These are phyloP conservation scores for Cottus gobio DNA, from an alignment of 2,113 vertebrate genomes.

Conservation along the genomic window DNA sequence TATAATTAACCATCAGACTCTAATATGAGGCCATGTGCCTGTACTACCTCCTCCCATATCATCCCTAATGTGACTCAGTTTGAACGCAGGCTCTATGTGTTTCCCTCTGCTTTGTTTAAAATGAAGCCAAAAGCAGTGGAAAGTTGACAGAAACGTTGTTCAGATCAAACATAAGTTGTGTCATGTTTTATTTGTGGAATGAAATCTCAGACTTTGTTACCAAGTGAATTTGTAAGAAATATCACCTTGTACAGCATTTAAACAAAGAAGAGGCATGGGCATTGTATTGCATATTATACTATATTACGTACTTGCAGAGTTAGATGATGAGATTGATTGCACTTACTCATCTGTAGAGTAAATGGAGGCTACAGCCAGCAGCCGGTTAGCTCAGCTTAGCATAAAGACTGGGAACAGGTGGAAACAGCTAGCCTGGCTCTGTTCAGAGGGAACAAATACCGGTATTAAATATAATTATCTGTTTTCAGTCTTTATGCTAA, in stretches of 20 bases:
- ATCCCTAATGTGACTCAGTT: constrained; percentile 62
- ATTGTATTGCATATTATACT: constrained; percentile 20
- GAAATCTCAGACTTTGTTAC: constrained; percentile 45
- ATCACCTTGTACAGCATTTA: constrained; percentile 14
- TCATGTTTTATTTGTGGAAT: constrained; percentile 7
- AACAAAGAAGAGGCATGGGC: constrained; percentile 6
- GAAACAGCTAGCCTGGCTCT: neutral
- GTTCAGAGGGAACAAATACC: neutral
- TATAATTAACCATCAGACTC: constrained; percentile 56
- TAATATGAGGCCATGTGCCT: constrained; percentile 62
- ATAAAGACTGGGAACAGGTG: neutral
- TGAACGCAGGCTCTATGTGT: constrained; percentile 53
- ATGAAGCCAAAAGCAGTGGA: constrained; percentile 49
- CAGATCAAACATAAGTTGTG: neutral
- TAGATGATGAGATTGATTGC: neutral
- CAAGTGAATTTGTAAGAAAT: constrained; percentile 47
- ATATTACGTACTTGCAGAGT: constrained; percentile 3
- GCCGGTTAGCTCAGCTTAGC: neutral
- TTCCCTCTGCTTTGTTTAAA: constrained; percentile 22
- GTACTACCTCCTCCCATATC: constrained; percentile 77
- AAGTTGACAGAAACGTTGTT: neutral
- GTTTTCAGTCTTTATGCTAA: neutral
- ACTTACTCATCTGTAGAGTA: neutral
- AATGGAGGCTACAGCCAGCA: neutral
- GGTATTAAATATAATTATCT: neutral